These are phyloP conservation scores for Troglohyphantes excavatus DNA, from an alignment of 2,888 invertebrate species.

Conservation along the genomic window DNA sequence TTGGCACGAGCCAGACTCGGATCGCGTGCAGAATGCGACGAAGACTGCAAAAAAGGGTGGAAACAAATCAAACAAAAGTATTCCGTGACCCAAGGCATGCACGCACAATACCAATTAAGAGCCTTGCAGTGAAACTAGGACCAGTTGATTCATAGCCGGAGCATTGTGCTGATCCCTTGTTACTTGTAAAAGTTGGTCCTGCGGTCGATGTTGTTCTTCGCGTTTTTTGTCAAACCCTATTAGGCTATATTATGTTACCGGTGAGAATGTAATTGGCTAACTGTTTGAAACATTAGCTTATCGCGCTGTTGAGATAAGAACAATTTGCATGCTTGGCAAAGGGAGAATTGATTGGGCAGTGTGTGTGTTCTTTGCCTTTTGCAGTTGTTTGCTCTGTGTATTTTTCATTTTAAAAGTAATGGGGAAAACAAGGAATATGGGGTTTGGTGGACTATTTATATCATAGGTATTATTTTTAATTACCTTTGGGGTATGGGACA, in stretches of 20 bases:
- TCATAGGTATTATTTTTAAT: too few species aligned
- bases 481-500: too few species aligned
- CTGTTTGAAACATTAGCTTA: slow-evolving; percentile 1
- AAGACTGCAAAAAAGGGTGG: slow-evolving; percentile 25
- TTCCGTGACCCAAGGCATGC: not conserved
- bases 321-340: not conserved
- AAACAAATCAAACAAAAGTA: slow-evolving; percentile 8
- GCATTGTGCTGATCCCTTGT: not conserved
- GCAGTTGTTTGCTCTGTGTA: not conserved
- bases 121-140: not conserved
- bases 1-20: slow-evolving; percentile 7
- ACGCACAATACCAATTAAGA: slow-evolving; percentile 55
- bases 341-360: not conserved
- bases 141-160: not conserved
- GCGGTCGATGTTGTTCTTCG: slow-evolving; percentile 12
- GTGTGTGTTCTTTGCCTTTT: not conserved
- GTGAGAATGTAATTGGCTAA: slow-evolving; percentile 48
- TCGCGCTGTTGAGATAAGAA: slow-evolving; percentile 22
- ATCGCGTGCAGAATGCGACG: slow-evolving; percentile 30
- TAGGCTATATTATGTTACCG: slow-evolving; percentile 23
- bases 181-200: not conserved
- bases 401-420: not conserved
- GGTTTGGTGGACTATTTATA: too few species aligned
- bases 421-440: too few species aligned
- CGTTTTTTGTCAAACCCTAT: slow-evolving; percentile 37